Percentiles rank a stretch among this genome's conserved stretches.
phyloP scores from a whole-genome alignment of 2,888 invertebrate species.

The Caenorhabditis becei region DNA sequence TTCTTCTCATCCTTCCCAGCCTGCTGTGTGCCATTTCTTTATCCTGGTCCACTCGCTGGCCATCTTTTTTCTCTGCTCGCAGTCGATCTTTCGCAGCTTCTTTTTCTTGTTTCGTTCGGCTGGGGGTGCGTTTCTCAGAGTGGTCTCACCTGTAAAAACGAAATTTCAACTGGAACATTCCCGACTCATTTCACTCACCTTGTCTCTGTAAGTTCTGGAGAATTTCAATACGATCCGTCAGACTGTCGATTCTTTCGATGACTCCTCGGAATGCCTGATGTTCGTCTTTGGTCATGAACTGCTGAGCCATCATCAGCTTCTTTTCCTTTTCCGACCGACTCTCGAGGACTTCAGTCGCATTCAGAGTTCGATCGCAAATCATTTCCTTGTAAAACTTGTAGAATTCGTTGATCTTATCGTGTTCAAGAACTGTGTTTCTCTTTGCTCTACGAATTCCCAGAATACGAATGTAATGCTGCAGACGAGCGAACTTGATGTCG shows the following conservation, averaged over 20 bases:
- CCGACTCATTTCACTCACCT: constrained; percentile 37
- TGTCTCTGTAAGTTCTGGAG: constrained; percentile 69
- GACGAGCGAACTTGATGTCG: constrained; percentile 64
- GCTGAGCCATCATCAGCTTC: constrained; percentile 63
- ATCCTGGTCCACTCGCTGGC: constrained; percentile 46
- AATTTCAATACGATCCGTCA: constrained; percentile 65
- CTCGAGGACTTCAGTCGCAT: constrained; percentile 37
- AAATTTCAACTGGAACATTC: background rate
- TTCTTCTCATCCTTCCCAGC: constrained; percentile 12
- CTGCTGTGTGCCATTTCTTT: constrained; percentile 42
- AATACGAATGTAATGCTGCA: constrained; percentile 57
- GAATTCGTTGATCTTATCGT: constrained; percentile 72
- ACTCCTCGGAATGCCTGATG: constrained; percentile 16
- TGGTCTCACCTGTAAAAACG: constrained; percentile 46
- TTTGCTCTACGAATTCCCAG: constrained; percentile 56
- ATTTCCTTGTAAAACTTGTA: constrained; percentile 69
- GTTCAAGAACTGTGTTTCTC: constrained; percentile 68
- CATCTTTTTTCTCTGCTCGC: constrained; percentile 30
- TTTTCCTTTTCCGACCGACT: constrained; percentile 56
- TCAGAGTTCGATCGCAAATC: constrained; percentile 23
- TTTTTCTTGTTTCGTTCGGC: constrained; percentile 27
- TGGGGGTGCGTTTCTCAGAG: constrained; percentile 48
- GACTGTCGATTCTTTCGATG: constrained; percentile 58
- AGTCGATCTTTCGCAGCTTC: constrained; percentile 43
- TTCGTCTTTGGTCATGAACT: constrained; percentile 64